Evolutionary conservation across 2,797 vertebrate genomes (phyloP).

Genomic region (Heteromormyrus szaboi): DNA sequence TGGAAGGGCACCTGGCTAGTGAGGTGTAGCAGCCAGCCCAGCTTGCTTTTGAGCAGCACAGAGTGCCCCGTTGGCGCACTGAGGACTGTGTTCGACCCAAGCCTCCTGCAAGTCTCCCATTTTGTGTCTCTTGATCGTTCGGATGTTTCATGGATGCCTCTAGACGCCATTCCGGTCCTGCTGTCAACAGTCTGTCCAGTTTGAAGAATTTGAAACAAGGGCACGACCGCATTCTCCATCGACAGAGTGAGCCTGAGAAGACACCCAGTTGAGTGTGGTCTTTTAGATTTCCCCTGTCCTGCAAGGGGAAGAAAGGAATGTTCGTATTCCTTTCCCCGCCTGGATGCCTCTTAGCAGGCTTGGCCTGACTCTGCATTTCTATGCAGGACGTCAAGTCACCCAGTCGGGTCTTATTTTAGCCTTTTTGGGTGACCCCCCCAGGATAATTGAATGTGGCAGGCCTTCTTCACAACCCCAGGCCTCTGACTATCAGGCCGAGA

Average conservation of each 20-base stretch:
- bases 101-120: neutral
- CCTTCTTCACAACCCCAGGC: constrained; percentile 26
- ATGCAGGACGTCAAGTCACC: neutral
- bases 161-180: neutral
- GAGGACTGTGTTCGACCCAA: neutral
- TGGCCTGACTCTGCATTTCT: constrained; percentile 35
- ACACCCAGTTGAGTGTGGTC: neutral
- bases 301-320: neutral
- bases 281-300: neutral
- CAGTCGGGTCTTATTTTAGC: constrained; percentile 13
- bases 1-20: neutral
- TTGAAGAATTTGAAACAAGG: neutral
- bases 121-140: neutral
- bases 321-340: neutral
- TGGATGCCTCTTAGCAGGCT: constrained; percentile 6
- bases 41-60: neutral
- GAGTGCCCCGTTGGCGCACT: neutral
- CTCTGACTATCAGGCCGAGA: constrained; percentile 6
- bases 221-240: neutral
- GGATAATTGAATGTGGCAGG: constrained; percentile 34
- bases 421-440: constrained; percentile 11
- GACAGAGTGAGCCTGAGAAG: neutral
- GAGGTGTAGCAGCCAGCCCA: neutral
- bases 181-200: neutral
- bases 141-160: neutral